Percentiles rank a stretch among this genome's conserved stretches.
These are phyloP conservation scores for Margarornis squamiger DNA, from an alignment of 2,797 vertebrate species.

Conservation along the genomic window DNA sequence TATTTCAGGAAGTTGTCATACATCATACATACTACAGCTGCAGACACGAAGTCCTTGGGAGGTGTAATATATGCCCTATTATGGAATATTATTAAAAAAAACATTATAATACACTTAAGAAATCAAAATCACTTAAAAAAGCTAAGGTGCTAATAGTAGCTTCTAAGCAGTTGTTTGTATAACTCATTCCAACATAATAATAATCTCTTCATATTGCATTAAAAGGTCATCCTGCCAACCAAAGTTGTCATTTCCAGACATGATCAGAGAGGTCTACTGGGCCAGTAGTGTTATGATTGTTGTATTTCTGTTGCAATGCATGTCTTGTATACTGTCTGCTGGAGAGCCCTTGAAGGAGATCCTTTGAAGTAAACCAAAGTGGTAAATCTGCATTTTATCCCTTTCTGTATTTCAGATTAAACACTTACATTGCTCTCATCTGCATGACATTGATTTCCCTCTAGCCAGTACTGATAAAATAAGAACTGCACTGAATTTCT, in stretches of 20 bases:
- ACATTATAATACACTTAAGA: neutral
- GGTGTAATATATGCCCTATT: neutral
- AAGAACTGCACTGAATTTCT: neutral
- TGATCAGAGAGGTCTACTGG: neutral
- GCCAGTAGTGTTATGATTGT: neutral
- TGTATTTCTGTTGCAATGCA: constrained; percentile 38
- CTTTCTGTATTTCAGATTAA: neutral
- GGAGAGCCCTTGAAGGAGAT: neutral
- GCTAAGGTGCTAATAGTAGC: neutral
- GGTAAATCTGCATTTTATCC: neutral
- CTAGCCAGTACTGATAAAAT: neutral
- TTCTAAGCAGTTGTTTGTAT: neutral
- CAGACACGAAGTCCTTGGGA: neutral
- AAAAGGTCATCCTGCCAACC: neutral
- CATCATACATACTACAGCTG: neutral
- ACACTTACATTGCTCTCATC: neutral
- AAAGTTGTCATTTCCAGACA: neutral
- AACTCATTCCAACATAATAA: neutral
- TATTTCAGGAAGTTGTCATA: neutral
- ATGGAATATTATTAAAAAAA: neutral
- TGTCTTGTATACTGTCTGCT: neutral
- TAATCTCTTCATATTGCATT: neutral
- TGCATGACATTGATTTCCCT: neutral
- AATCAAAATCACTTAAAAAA: neutral
- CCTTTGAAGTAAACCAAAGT: neutral